A percentile compares a stretch with the other conserved stretches of the same genome.
Conservation (phyloP, 2,797 vertebrate genomes). For the Dromococcyx pavoninus region DNA sequence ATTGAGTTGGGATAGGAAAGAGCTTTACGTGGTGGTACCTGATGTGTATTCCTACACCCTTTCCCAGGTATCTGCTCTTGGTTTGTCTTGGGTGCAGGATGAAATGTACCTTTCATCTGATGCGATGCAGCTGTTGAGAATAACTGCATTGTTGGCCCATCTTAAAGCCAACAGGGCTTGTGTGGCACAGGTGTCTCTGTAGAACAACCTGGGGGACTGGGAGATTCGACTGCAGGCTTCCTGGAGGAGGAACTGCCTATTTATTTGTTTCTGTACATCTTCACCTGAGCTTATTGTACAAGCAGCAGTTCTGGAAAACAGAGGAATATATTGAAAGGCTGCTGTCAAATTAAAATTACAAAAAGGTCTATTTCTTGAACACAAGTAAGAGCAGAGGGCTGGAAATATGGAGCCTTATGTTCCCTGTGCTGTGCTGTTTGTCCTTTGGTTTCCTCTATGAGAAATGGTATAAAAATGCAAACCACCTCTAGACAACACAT, state of each 20-base stretch:
- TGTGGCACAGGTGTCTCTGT: neutral
- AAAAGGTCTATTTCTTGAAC: neutral
- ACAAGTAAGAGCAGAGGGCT: neutral
- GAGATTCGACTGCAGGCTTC: neutral
- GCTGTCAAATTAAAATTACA: neutral
- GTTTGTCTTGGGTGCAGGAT: neutral
- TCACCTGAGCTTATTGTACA: neutral
- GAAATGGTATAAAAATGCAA: neutral
- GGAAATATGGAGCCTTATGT: neutral
- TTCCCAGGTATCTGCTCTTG: neutral
- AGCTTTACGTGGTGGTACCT: fast-evolving
- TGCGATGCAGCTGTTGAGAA: fast-evolving
- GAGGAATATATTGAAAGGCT: neutral
- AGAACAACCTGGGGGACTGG: neutral
- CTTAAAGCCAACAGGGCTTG: neutral
- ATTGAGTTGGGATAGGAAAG: neutral
- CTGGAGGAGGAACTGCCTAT: neutral
- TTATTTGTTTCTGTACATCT: neutral
- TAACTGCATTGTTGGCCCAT: fast-evolving
- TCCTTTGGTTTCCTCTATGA: neutral
- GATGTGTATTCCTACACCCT: neutral
- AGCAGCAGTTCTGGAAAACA: neutral
- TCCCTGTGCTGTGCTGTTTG: neutral
- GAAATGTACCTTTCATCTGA: neutral
- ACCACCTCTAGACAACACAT: neutral